A percentile compares a stretch with the other conserved stretches of the same genome.
Evolutionary conservation across 2,888 invertebrate genomes (phyloP).

Genomic region (Diarsia mendica): DNA sequence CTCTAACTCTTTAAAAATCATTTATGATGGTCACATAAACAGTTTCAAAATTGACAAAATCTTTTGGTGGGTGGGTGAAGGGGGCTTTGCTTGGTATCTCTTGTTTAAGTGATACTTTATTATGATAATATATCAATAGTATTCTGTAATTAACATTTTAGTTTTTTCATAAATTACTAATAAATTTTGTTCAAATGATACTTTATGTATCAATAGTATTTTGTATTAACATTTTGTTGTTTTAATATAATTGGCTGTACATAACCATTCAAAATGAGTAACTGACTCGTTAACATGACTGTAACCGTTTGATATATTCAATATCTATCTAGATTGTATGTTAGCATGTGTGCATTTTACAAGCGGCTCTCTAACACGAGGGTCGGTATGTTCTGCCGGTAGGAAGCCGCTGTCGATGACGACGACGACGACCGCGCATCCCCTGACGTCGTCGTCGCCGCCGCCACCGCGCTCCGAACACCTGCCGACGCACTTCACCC

Average conservation of each 20-base stretch:
- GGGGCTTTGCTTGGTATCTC: constrained; percentile 91
- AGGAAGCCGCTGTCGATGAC: constrained; percentile 90
- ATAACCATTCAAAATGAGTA: constrained; percentile 5
- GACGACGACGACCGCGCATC: constrained; percentile 90
- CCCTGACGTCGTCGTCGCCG: constrained; percentile 89
- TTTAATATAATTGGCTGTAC: neutral
- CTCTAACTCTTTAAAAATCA: constrained; percentile 36
- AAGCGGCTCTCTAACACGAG: constrained; percentile 82
- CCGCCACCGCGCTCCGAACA: constrained; percentile 89
- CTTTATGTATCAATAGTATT: constrained; percentile 5
- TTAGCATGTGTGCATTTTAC: constrained; percentile 52
- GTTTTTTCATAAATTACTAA: constrained; percentile 52
- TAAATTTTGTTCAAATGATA: neutral
- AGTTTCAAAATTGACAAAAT: constrained; percentile 80
- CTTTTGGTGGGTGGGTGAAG: constrained; percentile 91
- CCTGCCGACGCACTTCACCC: constrained; percentile 88
- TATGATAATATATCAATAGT: constrained; percentile 53
- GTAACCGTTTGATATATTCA: constrained; percentile 9
- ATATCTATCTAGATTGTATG: constrained; percentile 10
- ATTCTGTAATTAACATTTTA: constrained; percentile 40
- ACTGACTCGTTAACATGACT: constrained; percentile 8
- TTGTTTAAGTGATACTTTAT: constrained; percentile 72
- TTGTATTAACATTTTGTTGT: neutral
- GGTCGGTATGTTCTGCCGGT: constrained; percentile 79
- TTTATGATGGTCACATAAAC: constrained; percentile 47